phyloP scores from a whole-genome alignment of 2,113 vertebrate species.

The Carollia perspicillata region DNA sequence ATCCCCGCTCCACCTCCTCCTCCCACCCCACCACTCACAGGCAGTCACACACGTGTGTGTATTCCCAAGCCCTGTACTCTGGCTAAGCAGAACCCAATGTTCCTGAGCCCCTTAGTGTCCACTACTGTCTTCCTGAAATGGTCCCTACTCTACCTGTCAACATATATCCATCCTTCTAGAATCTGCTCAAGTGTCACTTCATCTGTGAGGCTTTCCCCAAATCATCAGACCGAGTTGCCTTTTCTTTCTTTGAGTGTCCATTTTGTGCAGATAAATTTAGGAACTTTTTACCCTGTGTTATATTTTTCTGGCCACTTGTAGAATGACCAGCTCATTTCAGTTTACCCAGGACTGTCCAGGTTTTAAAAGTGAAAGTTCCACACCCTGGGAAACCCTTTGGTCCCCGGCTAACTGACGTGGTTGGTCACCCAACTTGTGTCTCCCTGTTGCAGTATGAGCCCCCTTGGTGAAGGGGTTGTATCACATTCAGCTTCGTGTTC shows the following conservation, averaged over 20 bases:
- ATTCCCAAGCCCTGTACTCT: background rate
- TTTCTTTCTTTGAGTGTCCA: background rate
- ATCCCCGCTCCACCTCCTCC: background rate
- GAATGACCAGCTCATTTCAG: background rate
- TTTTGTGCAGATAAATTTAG: background rate
- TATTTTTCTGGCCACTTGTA: background rate
- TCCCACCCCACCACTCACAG: background rate
- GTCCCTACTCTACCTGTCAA: background rate
- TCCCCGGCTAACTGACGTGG: background rate
- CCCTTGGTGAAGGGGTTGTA: background rate
- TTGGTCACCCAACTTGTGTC: background rate
- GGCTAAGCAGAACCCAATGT: background rate
- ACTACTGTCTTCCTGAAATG: background rate
- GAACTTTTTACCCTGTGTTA: background rate
- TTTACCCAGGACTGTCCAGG: background rate
- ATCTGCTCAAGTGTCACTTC: background rate
- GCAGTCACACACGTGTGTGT: accelerated
- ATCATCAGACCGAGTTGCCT: background rate
- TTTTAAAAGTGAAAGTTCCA: background rate
- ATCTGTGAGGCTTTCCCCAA: background rate
- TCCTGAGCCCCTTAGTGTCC: background rate
- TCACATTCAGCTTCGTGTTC: background rate
- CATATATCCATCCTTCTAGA: background rate
- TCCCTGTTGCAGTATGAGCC: background rate
- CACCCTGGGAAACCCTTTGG: background rate